Conservation (phyloP, 2,113 vertebrate genomes). For the Pao palembangensis region DNA sequence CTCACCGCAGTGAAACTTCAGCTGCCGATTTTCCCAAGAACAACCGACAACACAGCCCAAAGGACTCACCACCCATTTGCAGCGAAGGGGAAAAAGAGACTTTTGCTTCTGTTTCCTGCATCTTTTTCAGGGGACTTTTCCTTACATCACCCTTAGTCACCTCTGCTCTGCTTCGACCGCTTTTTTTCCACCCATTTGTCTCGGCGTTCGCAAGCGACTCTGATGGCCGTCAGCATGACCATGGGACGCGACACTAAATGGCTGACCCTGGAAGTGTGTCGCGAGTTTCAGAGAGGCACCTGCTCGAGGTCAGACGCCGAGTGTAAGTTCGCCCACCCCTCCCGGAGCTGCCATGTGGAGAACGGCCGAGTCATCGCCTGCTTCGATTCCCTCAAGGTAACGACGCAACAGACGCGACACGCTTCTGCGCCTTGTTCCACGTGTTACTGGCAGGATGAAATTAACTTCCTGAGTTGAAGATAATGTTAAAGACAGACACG, state of each 20-base stretch:
- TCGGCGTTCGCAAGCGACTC: slow-evolving; percentile 18
- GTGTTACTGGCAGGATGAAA: not conserved
- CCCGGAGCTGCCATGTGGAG: slow-evolving; percentile 96
- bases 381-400: slow-evolving; percentile 99
- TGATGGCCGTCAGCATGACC: slow-evolving; percentile 87
- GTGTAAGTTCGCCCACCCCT: slow-evolving; percentile 98
- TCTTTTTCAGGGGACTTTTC: slow-evolving; percentile 21
- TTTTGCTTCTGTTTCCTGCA: slow-evolving; percentile 27
- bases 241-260: slow-evolving; percentile 97
- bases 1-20: slow-evolving; percentile 41
- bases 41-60: slow-evolving; percentile 41
- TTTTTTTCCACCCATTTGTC: slow-evolving; percentile 37
- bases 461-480: not conserved
- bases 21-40: slow-evolving; percentile 59
- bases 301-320: slow-evolving; percentile 92
- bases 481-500: too few relatives aligned
- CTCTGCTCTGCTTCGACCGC: slow-evolving; percentile 14
- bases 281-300: slow-evolving; percentile 97
- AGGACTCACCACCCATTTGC: slow-evolving; percentile 31
- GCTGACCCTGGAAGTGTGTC: slow-evolving; percentile 98
- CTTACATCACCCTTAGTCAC: slow-evolving; percentile 46
- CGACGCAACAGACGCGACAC: slow-evolving; percentile 26
- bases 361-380: slow-evolving; percentile 97
- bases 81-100: slow-evolving; percentile 6
- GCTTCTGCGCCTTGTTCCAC: not conserved